Evolutionary conservation across 1,140 invertebrate genomes (phyloP), one percentile per base, ranked within the genome.

Genomic region (Tetramorium parvispinum): DNA sequence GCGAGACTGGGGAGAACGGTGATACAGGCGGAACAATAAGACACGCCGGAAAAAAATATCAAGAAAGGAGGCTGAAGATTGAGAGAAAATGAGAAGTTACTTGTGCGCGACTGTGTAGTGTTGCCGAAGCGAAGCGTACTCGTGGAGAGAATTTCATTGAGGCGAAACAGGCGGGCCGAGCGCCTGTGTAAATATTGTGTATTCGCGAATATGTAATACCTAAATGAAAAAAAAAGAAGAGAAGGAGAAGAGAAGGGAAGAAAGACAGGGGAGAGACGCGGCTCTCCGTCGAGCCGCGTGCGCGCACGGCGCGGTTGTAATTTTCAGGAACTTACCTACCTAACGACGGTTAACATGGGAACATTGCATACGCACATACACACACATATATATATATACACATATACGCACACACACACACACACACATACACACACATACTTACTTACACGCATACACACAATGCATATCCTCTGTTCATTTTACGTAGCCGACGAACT

Each of bases 381-480:
- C 49, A 51, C 46, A 49, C 46, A 49, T n/a, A n/a, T n/a, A n/a
- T n/a, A n/a, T n/a, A n/a, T n/a, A n/a, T n/a, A n/a, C n/a, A n/a
- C n/a, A n/a, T n/a, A n/a, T n/a, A n/a, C n/a, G n/a, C 10, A 49
- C 46, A 11, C 46, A 49, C 13, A 51, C 4, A 51, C 92, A 94
- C 91, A 93, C 90, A 89, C 91, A 93, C 90, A 89, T 92, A 94
- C 91, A 93, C 91, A 89, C 91, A 51, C 1, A 49, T 10, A 49
- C 46, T 10, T 10, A 51, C 3, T 32, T 32, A 32, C 32, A 32
- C 91, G 92, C 93, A 94, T 91, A 93, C 91, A 89, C 91, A 93
- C 91, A 90, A 94, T 93, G 93, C 94, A 95, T 95, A 95, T 95
- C 94, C 91, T 94, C 89, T 91, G 92, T 94, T 94, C 88, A 89